Percentiles rank a stretch among this genome's conserved stretches.
Evolutionary conservation across 2,113 vertebrate genomes (phyloP).

Genomic region (Paradoxurus hermaphroditus): DNA sequence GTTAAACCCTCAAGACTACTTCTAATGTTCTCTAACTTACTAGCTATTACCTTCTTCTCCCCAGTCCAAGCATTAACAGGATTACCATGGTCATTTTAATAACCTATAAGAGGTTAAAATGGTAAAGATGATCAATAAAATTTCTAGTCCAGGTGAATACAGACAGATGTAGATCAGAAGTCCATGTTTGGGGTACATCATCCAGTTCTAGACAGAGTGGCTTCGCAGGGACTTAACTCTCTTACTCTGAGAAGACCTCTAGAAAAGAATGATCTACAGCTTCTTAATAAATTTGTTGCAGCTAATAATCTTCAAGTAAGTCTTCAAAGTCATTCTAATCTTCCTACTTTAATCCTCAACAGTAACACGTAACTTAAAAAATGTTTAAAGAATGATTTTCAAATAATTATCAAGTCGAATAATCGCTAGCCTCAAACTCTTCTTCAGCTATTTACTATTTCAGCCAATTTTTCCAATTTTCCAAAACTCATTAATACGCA

Average conservation of each 20-base stretch:
- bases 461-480: constrained; percentile 13
- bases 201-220: not conserved
- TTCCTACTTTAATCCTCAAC: not conserved
- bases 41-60: not conserved
- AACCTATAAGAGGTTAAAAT: not conserved
- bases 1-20: not conserved
- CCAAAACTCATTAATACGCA: not conserved
- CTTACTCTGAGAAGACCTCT: not conserved
- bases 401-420: constrained; percentile 19
- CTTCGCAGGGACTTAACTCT: not conserved
- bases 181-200: not conserved
- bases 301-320: not conserved
- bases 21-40: not conserved
- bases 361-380: not conserved
- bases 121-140: not conserved
- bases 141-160: not conserved
- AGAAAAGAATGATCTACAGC: not conserved
- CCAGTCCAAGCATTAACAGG: not conserved
- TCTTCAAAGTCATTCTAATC: not conserved
- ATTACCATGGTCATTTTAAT: not conserved
- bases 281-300: not conserved
- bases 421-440: not conserved
- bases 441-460: not conserved
- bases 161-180: not conserved
- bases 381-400: not conserved